Percentiles rank a stretch among this genome's conserved stretches.
phyloP scores from a whole-genome alignment of 2,797 vertebrate genomes.

The Tapera naevia region DNA sequence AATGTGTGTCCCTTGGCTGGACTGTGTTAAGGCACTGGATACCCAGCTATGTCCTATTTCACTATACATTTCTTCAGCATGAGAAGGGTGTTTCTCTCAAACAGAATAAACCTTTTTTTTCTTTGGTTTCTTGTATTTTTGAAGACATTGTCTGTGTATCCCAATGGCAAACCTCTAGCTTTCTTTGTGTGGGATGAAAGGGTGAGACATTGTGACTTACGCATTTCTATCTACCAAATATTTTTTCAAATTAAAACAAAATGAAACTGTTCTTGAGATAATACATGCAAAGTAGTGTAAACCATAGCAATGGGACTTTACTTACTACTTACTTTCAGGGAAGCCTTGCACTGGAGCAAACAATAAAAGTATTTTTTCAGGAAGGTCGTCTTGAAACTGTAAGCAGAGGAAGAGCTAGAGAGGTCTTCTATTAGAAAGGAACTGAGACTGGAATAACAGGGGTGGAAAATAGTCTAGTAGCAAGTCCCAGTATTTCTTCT shows the following conservation, averaged over 20 bases:
- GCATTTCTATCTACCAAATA: not conserved
- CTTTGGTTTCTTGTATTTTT: not conserved
- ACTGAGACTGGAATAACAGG: not conserved
- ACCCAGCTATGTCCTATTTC: not conserved
- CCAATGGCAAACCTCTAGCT: not conserved
- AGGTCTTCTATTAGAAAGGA: not conserved
- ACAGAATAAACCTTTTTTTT: not conserved
- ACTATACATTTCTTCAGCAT: not conserved
- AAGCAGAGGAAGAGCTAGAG: not conserved
- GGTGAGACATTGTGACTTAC: not conserved
- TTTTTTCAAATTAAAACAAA: not conserved
- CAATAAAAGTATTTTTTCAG: not conserved
- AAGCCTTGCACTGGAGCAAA: not conserved
- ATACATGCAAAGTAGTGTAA: not conserved
- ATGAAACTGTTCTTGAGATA: not conserved
- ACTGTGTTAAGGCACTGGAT: not conserved
- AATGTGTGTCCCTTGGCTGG: not conserved
- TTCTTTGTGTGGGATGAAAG: not conserved
- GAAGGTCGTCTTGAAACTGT: not conserved
- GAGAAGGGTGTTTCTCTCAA: not conserved
- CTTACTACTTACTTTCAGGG: not conserved
- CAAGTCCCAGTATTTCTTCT: not conserved
- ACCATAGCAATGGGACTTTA: not conserved
- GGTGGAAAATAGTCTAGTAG: not conserved
- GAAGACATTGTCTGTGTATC: not conserved